Base-by-base conservation (phyloP, 2,113 vertebrate species). In the Colaptes auratus region DNA sequence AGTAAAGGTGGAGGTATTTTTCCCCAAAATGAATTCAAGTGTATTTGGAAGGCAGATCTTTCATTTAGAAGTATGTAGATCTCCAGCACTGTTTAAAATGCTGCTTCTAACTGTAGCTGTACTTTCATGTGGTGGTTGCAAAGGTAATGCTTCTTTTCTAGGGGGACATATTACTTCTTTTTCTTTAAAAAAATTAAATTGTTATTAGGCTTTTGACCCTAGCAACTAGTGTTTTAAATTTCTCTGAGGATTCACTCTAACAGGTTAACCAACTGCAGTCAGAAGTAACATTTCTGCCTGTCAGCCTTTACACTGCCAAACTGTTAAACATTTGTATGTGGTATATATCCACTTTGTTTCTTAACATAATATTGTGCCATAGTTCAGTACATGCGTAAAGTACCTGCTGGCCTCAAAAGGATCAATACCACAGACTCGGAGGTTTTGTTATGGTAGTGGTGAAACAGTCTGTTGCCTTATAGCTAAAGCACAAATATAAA, bases 11-110 rank as follows among this genome's bases (percentile, higher is more conserved):
- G 28, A 4, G 3, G 2, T 9, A 8, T 15, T 13, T 7, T 2
- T 2, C 2, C 9, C 5, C 11, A 0, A 2, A 42, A 33, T 33
- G 0, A 58, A 58, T 60, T 66, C 6, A 27, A 76, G 14, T 56
- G 17, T 21, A 52, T 75, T 76, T 56, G 18, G 66, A 79, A 69
- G 30, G 8, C n/a, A 46, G 31, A 82, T 33, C 5, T 77, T 91
- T 27, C 0, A 73, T 67, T 83, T 82, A 66, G 30, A 75, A 82
- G 4, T 11, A 18, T 25, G 10, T 11, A 6, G n/a, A 77, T 7
- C 56, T 87, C 12, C 50, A 70, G 12, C 8, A 52, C 46, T 11
- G 27, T 74, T 63, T 85, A 73, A 75, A 86, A 77, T 23, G 66
- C 25, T 53, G 4, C 8, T 85, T 56, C 7, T 50, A 46, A 27